Conservation (phyloP, 2,888 invertebrate genomes). For the Bibio marci region DNA sequence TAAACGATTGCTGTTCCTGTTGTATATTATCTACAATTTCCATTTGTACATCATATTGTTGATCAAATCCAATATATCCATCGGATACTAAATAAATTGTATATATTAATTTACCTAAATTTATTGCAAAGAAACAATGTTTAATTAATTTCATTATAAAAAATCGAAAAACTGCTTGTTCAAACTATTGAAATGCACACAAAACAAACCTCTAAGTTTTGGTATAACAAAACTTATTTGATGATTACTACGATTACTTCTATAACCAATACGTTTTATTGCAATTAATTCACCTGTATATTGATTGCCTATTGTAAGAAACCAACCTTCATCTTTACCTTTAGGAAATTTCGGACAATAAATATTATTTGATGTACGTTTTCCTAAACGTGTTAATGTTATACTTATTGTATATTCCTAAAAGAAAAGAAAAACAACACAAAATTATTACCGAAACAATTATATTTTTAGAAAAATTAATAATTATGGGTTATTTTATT, state of each 20-base stretch:
- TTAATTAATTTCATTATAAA: no score
- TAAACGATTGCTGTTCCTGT: neutral
- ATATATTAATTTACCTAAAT: conserved; percentile 54
- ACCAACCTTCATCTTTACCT: conserved; percentile 92
- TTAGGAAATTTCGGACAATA: conserved; percentile 76
- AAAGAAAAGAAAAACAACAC: conserved; percentile 2
- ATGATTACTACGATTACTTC: conserved; percentile 31
- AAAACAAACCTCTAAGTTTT: conserved; percentile 18
- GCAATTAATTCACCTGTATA: conserved; percentile 58
- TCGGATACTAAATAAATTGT: conserved; percentile 81
- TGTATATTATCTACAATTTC: conserved; percentile 28
- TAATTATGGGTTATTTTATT: no score
- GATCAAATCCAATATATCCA: conserved; percentile 84
- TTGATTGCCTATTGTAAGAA: conserved; percentile 63
- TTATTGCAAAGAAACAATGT: no score
- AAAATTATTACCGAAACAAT: neutral
- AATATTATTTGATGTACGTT: conserved; percentile 45
- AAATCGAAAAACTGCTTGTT: no score
- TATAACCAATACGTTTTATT: conserved; percentile 53
- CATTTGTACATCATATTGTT: conserved; percentile 52
- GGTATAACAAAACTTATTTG: conserved; percentile 47
- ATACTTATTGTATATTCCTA: conserved; percentile 53
- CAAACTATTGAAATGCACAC: no score
- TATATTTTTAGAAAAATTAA: no score
- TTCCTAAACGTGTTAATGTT: conserved; percentile 34